Conservation (phyloP, 1,140 invertebrate species). For the Brachionus asplanchnoidis region DNA sequence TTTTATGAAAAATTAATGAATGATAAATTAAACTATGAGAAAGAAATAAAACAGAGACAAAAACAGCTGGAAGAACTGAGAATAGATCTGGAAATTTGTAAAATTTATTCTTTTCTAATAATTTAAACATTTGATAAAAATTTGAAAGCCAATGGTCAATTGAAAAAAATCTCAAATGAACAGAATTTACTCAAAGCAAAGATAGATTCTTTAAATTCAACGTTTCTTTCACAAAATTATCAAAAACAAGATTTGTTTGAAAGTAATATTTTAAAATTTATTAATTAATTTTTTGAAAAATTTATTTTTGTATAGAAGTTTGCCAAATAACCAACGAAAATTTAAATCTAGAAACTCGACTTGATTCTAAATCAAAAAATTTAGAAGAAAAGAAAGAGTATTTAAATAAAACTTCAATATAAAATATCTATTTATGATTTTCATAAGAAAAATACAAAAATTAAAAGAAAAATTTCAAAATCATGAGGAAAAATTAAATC, state of each 20-base stretch:
- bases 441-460: neutral
- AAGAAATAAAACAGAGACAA: neutral
- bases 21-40: neutral
- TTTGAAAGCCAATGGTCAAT: neutral
- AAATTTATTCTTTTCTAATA: neutral
- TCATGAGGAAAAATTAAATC: neutral
- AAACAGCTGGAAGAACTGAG: neutral
- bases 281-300: neutral
- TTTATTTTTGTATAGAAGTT: neutral
- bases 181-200: neutral
- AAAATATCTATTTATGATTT: neutral
- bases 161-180: neutral
- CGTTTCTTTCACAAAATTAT: neutral
- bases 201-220: neutral
- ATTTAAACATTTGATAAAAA: neutral
- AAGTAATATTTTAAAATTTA: neutral
- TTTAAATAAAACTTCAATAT: neutral
- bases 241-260: neutral
- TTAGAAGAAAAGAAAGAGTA: neutral
- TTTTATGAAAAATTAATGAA: conserved; percentile 9
- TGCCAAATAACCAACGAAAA: neutral
- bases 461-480: neutral
- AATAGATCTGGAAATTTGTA: neutral
- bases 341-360: neutral
- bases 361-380: neutral